Evolutionary conservation across 1,140 invertebrate species (phyloP), one percentile per base, ranked within the genome.

Genomic region (Pogonus chalceus): DNA sequence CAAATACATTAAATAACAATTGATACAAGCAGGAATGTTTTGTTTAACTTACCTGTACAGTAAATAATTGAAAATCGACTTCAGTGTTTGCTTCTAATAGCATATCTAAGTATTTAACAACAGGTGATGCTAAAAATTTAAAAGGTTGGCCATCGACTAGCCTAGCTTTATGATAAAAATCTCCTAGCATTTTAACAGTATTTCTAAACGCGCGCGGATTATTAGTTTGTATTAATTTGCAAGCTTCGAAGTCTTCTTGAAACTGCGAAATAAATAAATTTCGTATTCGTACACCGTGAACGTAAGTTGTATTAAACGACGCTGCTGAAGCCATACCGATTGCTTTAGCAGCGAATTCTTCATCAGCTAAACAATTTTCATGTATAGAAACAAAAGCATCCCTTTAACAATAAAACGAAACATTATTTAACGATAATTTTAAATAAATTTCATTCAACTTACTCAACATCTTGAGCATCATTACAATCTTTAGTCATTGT

Each of bases 101-200:
- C 58, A 63, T 56, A 18, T 61, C 58, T 16, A 65, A 57, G 52
- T 58, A 63, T 10, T 48, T 20, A 20, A 60, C 22, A 51, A 64
- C 50, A 9, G 62, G 59, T 14, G 52, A 22, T 24, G 51, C 37
- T 48, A 64, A 49, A 58, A 64, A 60, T 26, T 39, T 51, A 49
- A 60, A 61, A n/a, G 54, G 59, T 23, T 58, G 37, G 9, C 61
- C 62, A 51, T 54, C 49, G 20, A 24, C 23, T n/a, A 59, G 31
- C 53, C 54, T 55, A 18, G 60, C 59, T 59, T 61, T 62, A 39
- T 57, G 51, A 35, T 51, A 62, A 58, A 62, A 62, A 49, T 62
- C 61, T 21, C 61, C 62, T 52, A 64, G 46, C 46, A 64, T 54
- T 37, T 51, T 54, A 2, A 64, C 52, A 35, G 60, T 53, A 53